These are phyloP conservation scores for rabbit (Oryctolagus cuniculus) DNA, from an alignment of 2,113 vertebrate species.

Conservation along the genomic window DNA sequence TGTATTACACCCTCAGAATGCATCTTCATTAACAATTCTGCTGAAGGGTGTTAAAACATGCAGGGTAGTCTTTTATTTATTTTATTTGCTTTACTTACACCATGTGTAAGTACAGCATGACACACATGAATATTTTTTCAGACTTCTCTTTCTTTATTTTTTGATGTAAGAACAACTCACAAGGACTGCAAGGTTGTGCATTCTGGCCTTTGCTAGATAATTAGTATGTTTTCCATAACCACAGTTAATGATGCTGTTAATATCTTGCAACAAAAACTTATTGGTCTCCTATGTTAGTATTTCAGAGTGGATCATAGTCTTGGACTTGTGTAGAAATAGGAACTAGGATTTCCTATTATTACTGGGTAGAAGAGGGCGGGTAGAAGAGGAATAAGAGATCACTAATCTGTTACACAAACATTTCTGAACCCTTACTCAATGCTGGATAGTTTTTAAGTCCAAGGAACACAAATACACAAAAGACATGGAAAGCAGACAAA, in stretches of 20 bases:
- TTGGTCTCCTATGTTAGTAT: not conserved
- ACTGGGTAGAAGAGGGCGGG: not conserved
- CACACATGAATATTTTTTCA: not conserved
- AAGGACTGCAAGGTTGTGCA: not conserved
- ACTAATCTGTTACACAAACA: not conserved
- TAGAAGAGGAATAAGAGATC: not conserved
- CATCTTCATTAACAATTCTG: not conserved
- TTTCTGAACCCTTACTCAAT: not conserved
- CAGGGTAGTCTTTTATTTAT: slow-evolving; percentile 1
- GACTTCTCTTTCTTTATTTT: not conserved
- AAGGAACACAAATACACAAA: not conserved
- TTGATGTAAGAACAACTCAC: not conserved
- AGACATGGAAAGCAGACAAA: not conserved
- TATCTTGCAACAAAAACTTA: not conserved
- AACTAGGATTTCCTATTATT: not conserved
- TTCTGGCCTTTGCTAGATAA: not conserved
- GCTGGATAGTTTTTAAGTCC: not conserved
- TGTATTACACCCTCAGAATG: not conserved
- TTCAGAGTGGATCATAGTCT: slow-evolving; percentile 1
- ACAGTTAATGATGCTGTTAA: not conserved
- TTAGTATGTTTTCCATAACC: not conserved
- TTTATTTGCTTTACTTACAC: slow-evolving; percentile 5
- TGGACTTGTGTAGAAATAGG: not conserved
- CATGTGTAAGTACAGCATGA: not conserved
- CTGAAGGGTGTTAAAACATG: not conserved